A percentile compares a stretch with the other conserved stretches of the same genome.
phyloP scores from a whole-genome alignment of 2,888 invertebrate species.

The Serripes groenlandicus region DNA sequence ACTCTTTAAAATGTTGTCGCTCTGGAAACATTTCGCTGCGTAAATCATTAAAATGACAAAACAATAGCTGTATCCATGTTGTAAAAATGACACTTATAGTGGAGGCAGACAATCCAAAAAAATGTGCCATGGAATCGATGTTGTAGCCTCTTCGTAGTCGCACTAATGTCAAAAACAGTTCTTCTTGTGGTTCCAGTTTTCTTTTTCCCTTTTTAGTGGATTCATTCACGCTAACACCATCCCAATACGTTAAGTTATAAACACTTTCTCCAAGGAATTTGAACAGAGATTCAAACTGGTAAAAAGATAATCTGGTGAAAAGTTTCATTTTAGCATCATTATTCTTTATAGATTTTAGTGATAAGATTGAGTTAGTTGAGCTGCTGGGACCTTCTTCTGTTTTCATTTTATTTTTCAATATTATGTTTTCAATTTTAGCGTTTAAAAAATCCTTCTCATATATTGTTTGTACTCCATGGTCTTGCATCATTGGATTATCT shows the following conservation, averaged over 20 bases:
- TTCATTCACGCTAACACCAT: not conserved
- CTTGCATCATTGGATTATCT: not conserved
- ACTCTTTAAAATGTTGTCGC: constrained; percentile 1
- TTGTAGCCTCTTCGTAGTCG: not conserved
- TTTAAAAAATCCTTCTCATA: not conserved
- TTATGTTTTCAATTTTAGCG: constrained; percentile 7
- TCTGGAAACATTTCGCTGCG: not conserved
- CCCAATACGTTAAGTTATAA: not conserved
- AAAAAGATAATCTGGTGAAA: not conserved
- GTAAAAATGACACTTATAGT: constrained; percentile 1
- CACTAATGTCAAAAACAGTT: not conserved
- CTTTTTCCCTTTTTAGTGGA: not conserved
- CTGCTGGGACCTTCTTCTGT: not conserved
- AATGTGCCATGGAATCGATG: not conserved
- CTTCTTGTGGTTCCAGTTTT: not conserved
- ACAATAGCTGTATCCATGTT: not conserved
- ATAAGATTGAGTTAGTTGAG: not conserved
- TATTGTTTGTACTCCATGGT: not conserved
- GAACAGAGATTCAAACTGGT: not conserved
- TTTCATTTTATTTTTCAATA: not conserved
- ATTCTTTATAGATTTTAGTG: not conserved
- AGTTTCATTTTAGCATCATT: constrained; percentile 1
- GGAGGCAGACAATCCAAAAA: not conserved
- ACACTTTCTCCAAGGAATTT: not conserved
- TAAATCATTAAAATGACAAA: not conserved